These are phyloP conservation scores for Pseudopipra pipra DNA, from an alignment of 2,113 vertebrate species.

Conservation along the genomic window DNA sequence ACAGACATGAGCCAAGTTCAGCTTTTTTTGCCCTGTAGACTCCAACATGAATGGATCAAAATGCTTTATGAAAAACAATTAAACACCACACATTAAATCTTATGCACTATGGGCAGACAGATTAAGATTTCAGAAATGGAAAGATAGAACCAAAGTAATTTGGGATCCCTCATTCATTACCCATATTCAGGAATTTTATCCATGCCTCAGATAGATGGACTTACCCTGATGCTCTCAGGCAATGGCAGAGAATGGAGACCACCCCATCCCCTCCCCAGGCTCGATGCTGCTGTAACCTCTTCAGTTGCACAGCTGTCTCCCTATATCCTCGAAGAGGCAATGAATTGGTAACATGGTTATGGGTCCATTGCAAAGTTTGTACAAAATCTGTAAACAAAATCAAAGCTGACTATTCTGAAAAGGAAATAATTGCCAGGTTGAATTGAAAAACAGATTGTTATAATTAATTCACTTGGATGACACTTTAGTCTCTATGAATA, in stretches of 20 bases:
- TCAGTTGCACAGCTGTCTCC: not conserved
- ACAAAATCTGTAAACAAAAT: not conserved
- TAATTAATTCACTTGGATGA: conserved; percentile 20
- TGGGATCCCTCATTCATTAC: not conserved
- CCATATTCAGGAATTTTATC: not conserved
- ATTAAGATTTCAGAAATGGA: not conserved
- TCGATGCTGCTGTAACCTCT: not conserved
- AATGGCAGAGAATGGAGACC: not conserved
- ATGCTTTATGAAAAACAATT: not conserved
- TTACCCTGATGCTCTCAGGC: not conserved
- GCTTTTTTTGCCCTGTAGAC: not conserved
- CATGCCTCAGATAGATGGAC: accelerated
- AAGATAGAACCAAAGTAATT: not conserved
- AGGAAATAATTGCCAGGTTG: not conserved
- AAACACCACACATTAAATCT: not conserved
- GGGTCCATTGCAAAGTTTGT: not conserved
- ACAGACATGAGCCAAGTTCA: not conserved
- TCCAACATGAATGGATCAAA: not conserved
- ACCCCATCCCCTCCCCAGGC: accelerated
- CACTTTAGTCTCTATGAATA: not conserved
- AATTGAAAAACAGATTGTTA: not conserved
- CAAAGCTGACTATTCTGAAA: not conserved
- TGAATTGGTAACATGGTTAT: not conserved
- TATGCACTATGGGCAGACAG: not conserved
- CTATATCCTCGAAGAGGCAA: not conserved